phyloP scores from a whole-genome alignment of 2,888 invertebrate species.

The Pristionchus mayeri region DNA sequence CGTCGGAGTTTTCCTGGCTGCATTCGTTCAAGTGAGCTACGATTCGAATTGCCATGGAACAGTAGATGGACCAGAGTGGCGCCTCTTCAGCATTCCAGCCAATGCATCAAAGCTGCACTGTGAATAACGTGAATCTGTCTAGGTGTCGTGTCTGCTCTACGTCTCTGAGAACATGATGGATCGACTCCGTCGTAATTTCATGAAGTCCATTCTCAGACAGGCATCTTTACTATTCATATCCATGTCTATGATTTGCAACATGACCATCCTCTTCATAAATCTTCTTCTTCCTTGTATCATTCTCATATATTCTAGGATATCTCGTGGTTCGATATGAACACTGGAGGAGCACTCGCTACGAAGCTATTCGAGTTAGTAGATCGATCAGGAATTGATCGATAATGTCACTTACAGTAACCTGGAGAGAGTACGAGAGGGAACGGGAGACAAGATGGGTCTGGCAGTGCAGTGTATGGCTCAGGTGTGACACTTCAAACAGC shows the following conservation, averaged over 20 bases:
- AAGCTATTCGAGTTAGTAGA: constrained; percentile 79
- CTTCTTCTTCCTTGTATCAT: no score
- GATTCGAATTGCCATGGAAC: not conserved
- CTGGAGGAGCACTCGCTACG: constrained; percentile 78
- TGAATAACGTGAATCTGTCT: no score
- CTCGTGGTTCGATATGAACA: constrained; percentile 77
- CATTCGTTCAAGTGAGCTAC: constrained; percentile 53
- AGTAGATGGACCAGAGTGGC: no score
- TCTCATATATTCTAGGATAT: constrained; percentile 56
- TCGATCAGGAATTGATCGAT: constrained; percentile 5
- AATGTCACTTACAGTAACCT: constrained; percentile 66
- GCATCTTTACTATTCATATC: constrained; percentile 69
- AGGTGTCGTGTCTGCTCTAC: constrained; percentile 77
- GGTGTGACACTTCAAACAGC: not conserved
- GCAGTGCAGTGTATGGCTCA: constrained; percentile 67
- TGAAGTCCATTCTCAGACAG: constrained; percentile 77
- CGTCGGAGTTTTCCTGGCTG: constrained; percentile 62
- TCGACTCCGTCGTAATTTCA: constrained; percentile 78
- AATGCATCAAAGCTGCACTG: not conserved
- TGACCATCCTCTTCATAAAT: constrained; percentile 58
- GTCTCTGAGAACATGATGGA: constrained; percentile 79
- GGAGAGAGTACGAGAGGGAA: constrained; percentile 75
- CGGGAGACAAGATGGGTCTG: constrained; percentile 75
- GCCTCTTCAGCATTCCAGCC: not conserved
- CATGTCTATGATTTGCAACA: not conserved